Conservation (phyloP, 2,888 invertebrate species). For the Eurytoma californica region DNA sequence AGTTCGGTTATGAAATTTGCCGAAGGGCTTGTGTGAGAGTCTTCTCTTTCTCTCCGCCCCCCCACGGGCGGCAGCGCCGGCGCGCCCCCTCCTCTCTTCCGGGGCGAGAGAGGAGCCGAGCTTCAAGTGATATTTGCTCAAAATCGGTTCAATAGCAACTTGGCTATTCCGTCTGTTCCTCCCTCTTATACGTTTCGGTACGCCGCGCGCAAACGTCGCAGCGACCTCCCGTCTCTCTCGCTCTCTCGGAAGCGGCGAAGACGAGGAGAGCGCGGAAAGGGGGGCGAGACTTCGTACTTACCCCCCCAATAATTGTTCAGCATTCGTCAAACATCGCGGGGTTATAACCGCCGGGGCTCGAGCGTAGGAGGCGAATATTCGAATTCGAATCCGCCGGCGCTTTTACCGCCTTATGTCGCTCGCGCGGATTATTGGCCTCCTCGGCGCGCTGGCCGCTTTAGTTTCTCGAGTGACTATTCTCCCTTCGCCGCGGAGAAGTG, state of each 20-base stretch:
- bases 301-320: slow-evolving; percentile 64
- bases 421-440: slow-evolving; percentile 22
- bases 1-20: slow-evolving; percentile 76
- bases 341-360: slow-evolving; percentile 54
- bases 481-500: background rate
- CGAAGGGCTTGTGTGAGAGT: slow-evolving; percentile 75
- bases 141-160: slow-evolving; percentile 76
- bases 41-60: slow-evolving; percentile 64
- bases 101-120: slow-evolving; percentile 18
- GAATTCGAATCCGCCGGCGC: slow-evolving; percentile 31
- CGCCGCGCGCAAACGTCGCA: slow-evolving; percentile 53
- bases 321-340: slow-evolving; percentile 62
- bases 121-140: slow-evolving; percentile 74
- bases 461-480: background rate
- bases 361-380: slow-evolving; percentile 22
- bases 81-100: slow-evolving; percentile 50
- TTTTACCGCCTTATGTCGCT: background rate
- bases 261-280: slow-evolving; percentile 15
- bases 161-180: slow-evolving; percentile 69
- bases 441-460: background rate
- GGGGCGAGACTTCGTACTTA: slow-evolving; percentile 58
- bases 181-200: slow-evolving; percentile 72
- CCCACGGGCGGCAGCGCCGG: slow-evolving; percentile 19
- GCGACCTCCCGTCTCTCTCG: slow-evolving; percentile 50
- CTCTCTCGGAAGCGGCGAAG: slow-evolving; percentile 33